These are phyloP conservation scores for Disparrhopalites patrizii DNA, from an alignment of 2,888 invertebrate genomes.

Conservation along the genomic window DNA sequence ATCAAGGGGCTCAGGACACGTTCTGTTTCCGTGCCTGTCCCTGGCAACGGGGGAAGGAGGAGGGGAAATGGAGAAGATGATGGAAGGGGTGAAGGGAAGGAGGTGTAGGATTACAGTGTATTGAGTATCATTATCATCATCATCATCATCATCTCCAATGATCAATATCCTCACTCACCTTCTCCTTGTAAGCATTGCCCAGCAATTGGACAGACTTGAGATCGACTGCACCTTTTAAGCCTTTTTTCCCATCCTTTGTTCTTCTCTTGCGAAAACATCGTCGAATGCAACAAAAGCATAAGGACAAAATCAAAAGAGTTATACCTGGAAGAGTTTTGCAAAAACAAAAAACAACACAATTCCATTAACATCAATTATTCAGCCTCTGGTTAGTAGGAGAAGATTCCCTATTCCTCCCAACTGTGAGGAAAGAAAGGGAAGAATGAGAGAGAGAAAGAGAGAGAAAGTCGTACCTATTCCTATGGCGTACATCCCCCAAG, in stretches of 20 bases:
- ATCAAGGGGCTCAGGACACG: no score
- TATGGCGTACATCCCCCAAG: conserved; percentile 80
- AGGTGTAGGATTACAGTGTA: no score
- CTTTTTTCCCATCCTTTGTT: conserved; percentile 92
- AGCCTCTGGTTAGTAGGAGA: no score
- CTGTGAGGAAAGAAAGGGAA: neutral
- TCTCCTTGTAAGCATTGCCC: conserved; percentile 95
- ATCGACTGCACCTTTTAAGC: conserved; percentile 84
- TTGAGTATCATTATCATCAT: neutral
- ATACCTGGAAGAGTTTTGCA: conserved; percentile 58
- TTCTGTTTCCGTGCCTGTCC: no score
- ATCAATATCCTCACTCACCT: conserved; percentile 61
- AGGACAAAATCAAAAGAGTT: conserved; percentile 68
- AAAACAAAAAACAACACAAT: neutral
- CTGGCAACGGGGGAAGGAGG: no score
- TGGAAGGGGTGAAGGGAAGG: no score
- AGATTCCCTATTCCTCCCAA: neutral
- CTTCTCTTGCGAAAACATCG: conserved; percentile 87
- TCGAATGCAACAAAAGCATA: conserved; percentile 88
- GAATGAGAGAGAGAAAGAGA: conserved; percentile 1
- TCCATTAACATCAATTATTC: neutral
- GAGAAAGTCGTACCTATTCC: conserved; percentile 63
- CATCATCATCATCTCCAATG: neutral
- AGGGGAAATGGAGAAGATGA: neutral
- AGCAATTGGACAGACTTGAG: conserved; percentile 93